These are phyloP conservation scores for Tethea ocularis DNA, from an alignment of 2,888 invertebrate genomes.

Conservation along the genomic window DNA sequence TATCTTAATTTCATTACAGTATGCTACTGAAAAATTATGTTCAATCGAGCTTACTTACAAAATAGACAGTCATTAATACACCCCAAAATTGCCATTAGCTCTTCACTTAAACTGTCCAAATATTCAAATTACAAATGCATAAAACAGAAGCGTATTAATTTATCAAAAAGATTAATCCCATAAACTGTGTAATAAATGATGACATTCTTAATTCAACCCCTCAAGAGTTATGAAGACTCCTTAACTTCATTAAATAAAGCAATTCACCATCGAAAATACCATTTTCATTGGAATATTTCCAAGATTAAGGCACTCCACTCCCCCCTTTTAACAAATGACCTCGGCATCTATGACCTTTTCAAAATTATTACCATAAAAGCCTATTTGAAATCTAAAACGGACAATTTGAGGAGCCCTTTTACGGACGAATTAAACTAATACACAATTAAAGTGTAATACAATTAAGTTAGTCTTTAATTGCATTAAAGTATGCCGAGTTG, in stretches of 20 bases:
- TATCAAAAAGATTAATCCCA: conserved; percentile 50
- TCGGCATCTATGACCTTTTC: conserved; percentile 54
- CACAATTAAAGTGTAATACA: conserved; percentile 18
- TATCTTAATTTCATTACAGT: too few species aligned
- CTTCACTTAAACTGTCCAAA: not conserved
- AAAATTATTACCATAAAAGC: conserved; percentile 57
- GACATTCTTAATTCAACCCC: conserved; percentile 48
- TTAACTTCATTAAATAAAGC: conserved; percentile 69
- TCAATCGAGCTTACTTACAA: too few species aligned
- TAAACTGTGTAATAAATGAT: conserved; percentile 59
- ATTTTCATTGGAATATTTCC: conserved; percentile 46
- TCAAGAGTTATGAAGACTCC: conserved; percentile 63
- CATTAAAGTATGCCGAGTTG: conserved; percentile 3
- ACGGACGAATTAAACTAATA: conserved; percentile 20
- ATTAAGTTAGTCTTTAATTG: conserved; percentile 27
- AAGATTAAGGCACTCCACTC: conserved; percentile 46
- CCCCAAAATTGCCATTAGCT: conserved; percentile 2
- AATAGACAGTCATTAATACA: not conserved
- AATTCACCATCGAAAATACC: conserved; percentile 45
- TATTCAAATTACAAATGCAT: conserved; percentile 8
- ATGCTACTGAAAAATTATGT: too few species aligned
- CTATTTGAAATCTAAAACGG: conserved; percentile 60
- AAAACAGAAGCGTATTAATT: conserved; percentile 31
- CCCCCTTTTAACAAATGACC: conserved; percentile 47
- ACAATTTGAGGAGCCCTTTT: conserved; percentile 51